Evolutionary conservation across 2,888 invertebrate species (phyloP), one percentile per base, ranked within the genome.

Genomic region (Eutolmus rufibarbis): DNA sequence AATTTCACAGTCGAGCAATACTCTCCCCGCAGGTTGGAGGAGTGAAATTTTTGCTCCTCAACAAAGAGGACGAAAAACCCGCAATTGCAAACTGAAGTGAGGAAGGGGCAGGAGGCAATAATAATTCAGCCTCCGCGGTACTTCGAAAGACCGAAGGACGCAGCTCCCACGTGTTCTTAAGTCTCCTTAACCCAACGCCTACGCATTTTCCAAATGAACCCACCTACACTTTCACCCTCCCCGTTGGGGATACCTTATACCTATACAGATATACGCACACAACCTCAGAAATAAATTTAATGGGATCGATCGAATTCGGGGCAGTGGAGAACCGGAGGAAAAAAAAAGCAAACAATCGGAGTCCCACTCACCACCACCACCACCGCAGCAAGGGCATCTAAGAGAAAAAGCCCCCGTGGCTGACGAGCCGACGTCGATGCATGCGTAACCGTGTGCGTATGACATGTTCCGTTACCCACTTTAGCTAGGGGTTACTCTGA

Each of bases 401-500:
- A 51, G 51, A 51, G 66, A 23, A 66, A 28, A 23, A 66, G 66
- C 23, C 66, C 56, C 28, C 23, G 28, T 66, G 66, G 19, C 23
- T 19, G 23, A 66, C 28, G 19, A 28, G 66, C 66, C 23, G 12
- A 23, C 23, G 66, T 9, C 34, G 23, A 74, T 43, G 74, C 40
- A 74, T 43, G 19, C 79, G 19, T 37, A 79, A 12, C 23, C 79
- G 43, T 85, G 85, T 85, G 85, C 85, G 74, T 85, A 74, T 74
- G 46, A 31, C n/a, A 85, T 85, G 43, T 87, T 81, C 66, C 79
- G 79, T 81, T 87, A 79, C 85, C 85, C 46, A 85, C 43, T 85
- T 85, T 74, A 74, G 46, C 28, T 56, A 74, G 87, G 88, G 89
- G 89, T 89, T 89, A 89, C 79, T 89, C 37, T 81, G 78, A 88